Base-by-base conservation (phyloP, 2,797 vertebrate genomes). In the Peromyscus eremicus region DNA sequence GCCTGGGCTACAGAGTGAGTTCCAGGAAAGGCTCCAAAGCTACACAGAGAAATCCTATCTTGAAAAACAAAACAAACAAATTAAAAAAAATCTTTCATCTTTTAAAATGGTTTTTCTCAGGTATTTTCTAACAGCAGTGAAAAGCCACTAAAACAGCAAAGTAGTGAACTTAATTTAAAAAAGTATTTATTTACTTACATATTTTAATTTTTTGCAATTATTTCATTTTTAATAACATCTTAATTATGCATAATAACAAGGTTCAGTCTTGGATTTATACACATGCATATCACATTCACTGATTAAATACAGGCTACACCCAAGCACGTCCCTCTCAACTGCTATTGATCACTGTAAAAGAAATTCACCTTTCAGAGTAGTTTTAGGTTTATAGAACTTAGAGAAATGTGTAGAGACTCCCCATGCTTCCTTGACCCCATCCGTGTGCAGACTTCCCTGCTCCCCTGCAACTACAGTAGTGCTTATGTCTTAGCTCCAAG, bases 401-500 rank as follows among this genome's bases (percentile, higher is more conserved):
- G 32, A 64, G 17, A 13, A n/a, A 68, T 12, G 21, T 49, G 6
- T 11, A 66, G 43, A 49, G 19, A 34, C 60, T 52, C 14, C 43
- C 32, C 11, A 70, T 52, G 32, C 12, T 85, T 21, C 32, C 6
- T 25, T 85, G 40, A 14, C 13, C 13, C 12, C 62, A 68, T 43
- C 19, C 1, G 0, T n/a, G 6, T 0, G 14, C 17, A 25, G 14
- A 32, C 83, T 70, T 64, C 17, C 32, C 32, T 46, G 19, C 16
- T 10, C 11, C 32, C 25, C 1, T 8, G 1, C 32, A 3, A 21
- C 40, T 34, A 34, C 1, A 34, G 29, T 34, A 23, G 17, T 21
- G 17, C 19, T 46, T 6, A 14, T 34, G 29, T 19, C 7, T 0
- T 85, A 68, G 17, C 19, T 11, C 64, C 32, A n/a, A 40, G 43